Base-by-base conservation (phyloP, 2,888 invertebrate species). In the Lochmaea capreae region DNA sequence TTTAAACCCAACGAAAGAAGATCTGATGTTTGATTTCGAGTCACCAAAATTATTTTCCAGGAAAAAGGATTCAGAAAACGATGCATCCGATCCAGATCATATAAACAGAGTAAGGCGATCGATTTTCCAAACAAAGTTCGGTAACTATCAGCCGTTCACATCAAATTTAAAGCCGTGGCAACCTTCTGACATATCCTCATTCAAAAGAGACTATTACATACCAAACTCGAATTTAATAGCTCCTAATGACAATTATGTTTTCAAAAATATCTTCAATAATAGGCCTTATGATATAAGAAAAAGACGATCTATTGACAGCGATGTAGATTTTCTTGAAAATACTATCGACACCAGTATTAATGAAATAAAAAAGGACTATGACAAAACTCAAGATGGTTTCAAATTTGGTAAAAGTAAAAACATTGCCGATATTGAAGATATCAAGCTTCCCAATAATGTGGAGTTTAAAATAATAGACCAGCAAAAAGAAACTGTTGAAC, bases 261-360 rank as follows among this genome's bases (percentile, higher is more conserved):
- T 72, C 39, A 77, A 73, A 12, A 78, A 75, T 49, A 66, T 71
- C 11, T 68, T 76, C 12, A 69, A 69, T n/a, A n/a, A n/a, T 14
- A 71, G 10, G 49, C 67, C 67, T 1, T 18, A 61, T 10, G 72
- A 65, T 42, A 46, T 59, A 26, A 77, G 74, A 65, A 73, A 69
- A 22, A 77, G 69, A 71, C 67, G 81, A 16, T 77, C 74, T 22
- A 75, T 77, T 33, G 76, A 77, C 59, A 65, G 42, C 1, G 71
- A 72, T 16, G 66, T 71, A 11, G 67, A 73, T 72, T 39, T 67
- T 14, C 65, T 72, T 46, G 82, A 81, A 67, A 81, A 82, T 65
- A 75, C 79, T 46, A 80, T 84, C 16, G 81, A 83, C 57, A 22
- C 54, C n/a, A 72, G 62, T 54, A 66, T 81, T 57, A 80, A 81